Base-by-base conservation (phyloP, 2,888 invertebrate genomes). In the Gymnocheta viridis region DNA sequence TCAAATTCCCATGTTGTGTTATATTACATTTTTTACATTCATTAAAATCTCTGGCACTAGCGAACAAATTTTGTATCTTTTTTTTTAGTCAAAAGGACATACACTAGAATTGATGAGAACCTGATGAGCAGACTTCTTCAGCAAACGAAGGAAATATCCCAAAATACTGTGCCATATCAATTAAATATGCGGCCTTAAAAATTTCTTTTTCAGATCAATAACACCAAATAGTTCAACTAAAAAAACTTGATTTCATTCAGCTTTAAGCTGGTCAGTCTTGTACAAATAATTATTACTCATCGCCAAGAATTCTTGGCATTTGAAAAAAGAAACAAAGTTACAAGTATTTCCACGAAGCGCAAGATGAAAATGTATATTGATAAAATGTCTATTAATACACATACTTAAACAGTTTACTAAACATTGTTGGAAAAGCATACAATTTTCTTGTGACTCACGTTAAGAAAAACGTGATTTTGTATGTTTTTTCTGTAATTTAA, bases 391-490 rank as follows among this genome's bases (percentile, higher is more conserved):
- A 54, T 27, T 54, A 54, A 27, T 44, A 22, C 17, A 27, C 24
- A 27, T 29, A 14, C 41, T 64, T 32, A 32, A 32, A 9, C 19
- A 19, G 32, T 64, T 27, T 4, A 41, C 49, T 32, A 7, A 66
- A 66, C 29, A 22, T 47, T 66, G 47, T 66, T 29, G 14, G 17
- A 60, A 47, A 58, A 35, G 9, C 27, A 41, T 0, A 69, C 41
- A 54, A 54, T 62, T 32, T 69, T 69, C 78, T 41, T 70, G 44
- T 78, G 78, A 70, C n/a, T 78, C 78, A 78, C 62, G 44, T 49
- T 19, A 67, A 19, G 49, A 29, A 67, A 77, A 58, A 58, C 77
- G 77, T 77, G 77, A 77, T 76, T 64, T 54, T 19, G 60, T 54
- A 5, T 17, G 14, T 44, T 35, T n/a, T 27, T 58, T 32, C 29